These are phyloP conservation scores for Ridgeia piscesae DNA, from an alignment of 1,140 invertebrate genomes.

Conservation along the genomic window DNA sequence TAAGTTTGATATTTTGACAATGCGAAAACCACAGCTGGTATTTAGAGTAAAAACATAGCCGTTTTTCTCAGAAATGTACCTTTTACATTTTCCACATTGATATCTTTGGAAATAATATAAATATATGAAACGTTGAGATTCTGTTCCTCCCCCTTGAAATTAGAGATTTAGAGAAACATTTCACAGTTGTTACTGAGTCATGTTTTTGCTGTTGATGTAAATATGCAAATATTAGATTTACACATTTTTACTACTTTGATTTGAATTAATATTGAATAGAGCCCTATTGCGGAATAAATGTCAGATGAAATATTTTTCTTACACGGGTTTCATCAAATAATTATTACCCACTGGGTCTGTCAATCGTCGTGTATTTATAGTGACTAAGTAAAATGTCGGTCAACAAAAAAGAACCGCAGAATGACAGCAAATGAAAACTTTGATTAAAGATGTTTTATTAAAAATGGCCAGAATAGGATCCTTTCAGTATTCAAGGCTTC, in stretches of 20 bases:
- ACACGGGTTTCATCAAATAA: not conserved
- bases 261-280: not conserved
- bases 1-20: too few relatives aligned
- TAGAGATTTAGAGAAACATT: not conserved
- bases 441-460: not conserved
- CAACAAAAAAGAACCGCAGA: not conserved
- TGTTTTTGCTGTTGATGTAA: too few relatives aligned
- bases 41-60: too few relatives aligned
- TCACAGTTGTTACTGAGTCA: not conserved
- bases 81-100: too few relatives aligned
- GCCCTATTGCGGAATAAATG: not conserved
- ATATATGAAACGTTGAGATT: too few relatives aligned
- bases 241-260: not conserved
- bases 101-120: too few relatives aligned
- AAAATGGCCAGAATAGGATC: not conserved
- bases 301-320: not conserved
- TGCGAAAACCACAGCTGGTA: too few relatives aligned
- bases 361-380: not conserved
- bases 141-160: too few relatives aligned
- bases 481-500: not conserved
- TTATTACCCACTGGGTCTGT: not conserved
- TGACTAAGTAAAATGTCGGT: not conserved
- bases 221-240: too few relatives aligned
- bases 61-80: too few relatives aligned
- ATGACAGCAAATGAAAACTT: not conserved